These are phyloP conservation scores for Bhutanitis thaidina DNA, from an alignment of 2,888 invertebrate genomes.

Conservation along the genomic window DNA sequence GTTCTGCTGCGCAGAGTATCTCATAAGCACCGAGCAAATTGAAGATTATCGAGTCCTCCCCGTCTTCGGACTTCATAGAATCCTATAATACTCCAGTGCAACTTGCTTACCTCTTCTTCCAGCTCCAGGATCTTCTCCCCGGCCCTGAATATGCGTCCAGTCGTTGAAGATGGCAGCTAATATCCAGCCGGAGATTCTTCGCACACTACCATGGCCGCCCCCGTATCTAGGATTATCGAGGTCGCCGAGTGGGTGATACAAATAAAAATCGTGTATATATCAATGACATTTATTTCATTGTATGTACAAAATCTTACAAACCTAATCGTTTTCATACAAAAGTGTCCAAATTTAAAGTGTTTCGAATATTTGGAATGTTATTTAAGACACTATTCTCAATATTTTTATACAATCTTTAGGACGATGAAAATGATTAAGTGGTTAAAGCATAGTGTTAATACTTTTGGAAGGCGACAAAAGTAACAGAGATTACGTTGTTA, in stretches of 20 bases:
- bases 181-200: no score
- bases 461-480: conserved; percentile 33
- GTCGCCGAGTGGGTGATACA: conserved; percentile 23
- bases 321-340: conserved; percentile 75
- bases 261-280: conserved; percentile 50
- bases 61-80: no score
- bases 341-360: conserved; percentile 75
- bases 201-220: no score
- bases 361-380: conserved; percentile 76
- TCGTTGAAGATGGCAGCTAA: no score
- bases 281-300: conserved; percentile 79
- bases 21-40: no score
- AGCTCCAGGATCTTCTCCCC: no score
- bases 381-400: conserved; percentile 72
- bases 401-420: conserved; percentile 62
- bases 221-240: no score
- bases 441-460: conserved; percentile 54
- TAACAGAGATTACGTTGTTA: conserved; percentile 9
- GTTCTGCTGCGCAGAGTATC: no score
- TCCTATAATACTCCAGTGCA: no score
- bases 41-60: no score
- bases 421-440: conserved; percentile 50
- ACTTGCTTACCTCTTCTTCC: no score
- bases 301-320: conserved; percentile 79
- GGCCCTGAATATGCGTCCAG: no score